These are phyloP conservation scores for Channa striata DNA, from an alignment of 2,797 vertebrate species.

Conservation along the genomic window DNA sequence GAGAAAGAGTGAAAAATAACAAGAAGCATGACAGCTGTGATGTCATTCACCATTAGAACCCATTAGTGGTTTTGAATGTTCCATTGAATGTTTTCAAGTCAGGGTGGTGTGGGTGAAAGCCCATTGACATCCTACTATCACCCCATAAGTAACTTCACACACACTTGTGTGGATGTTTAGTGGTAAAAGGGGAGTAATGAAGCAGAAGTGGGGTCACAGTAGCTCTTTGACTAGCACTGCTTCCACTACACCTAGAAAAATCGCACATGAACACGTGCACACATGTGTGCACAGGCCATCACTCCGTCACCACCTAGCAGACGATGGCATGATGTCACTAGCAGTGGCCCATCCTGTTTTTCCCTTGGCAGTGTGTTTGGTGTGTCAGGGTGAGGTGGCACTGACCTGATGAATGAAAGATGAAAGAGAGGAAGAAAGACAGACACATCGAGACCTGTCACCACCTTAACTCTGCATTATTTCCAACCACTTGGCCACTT, in stretches of 20 bases:
- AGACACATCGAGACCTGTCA: constrained; percentile 53
- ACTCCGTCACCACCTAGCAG: constrained; percentile 44
- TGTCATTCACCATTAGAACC: constrained; percentile 68
- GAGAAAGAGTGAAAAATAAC: constrained; percentile 61
- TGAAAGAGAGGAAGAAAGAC: constrained; percentile 56
- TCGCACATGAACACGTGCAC: constrained; percentile 1
- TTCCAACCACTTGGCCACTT: constrained; percentile 35
- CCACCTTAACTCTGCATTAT: constrained; percentile 21
- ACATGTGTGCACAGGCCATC: constrained; percentile 27
- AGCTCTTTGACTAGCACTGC: constrained; percentile 49
- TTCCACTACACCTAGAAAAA: constrained; percentile 18
- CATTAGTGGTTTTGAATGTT: constrained; percentile 75
- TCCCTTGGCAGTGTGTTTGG: constrained; percentile 47
- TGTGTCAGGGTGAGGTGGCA: constrained; percentile 50
- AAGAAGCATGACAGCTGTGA: constrained; percentile 69
- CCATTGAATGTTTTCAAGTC: constrained; percentile 61
- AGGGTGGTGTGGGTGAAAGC: constrained; percentile 51
- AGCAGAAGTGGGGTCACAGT: constrained; percentile 55
- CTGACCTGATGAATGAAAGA: constrained; percentile 58
- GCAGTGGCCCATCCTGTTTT: constrained; percentile 61
- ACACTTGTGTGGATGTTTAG: constrained; percentile 61
- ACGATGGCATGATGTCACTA: constrained; percentile 51
- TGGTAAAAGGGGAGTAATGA: constrained; percentile 59
- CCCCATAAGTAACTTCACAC: constrained; percentile 71
- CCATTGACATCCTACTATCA: constrained; percentile 73